A percentile compares a stretch with the other conserved stretches of the same genome.
phyloP scores from a whole-genome alignment of 2,797 vertebrate species.

The Sternotherus odoratus region DNA sequence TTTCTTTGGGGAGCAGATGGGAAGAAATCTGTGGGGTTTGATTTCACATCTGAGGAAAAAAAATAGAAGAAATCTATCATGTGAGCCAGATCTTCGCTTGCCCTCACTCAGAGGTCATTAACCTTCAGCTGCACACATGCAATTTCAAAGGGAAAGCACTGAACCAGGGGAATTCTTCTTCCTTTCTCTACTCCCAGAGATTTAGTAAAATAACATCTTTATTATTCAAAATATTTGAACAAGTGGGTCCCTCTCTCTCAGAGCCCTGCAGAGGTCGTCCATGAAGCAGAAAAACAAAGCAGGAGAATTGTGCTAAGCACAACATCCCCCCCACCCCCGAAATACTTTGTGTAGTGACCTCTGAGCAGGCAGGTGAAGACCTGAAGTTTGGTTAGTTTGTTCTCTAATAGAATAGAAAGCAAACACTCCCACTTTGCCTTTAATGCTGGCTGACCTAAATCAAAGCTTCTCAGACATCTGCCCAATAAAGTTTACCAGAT shows the following conservation, averaged over 20 bases:
- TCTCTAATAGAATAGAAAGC: constrained; percentile 41
- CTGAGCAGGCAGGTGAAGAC: constrained; percentile 12
- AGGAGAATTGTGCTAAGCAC: neutral
- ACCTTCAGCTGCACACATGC: rapidly evolving
- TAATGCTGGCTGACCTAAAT: constrained; percentile 46
- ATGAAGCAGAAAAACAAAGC: neutral
- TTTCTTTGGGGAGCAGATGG: neutral
- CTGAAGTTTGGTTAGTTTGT: constrained; percentile 35
- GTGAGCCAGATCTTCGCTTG: neutral
- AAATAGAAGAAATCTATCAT: neutral
- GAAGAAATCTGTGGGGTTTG: neutral
- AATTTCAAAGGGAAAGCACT: constrained; percentile 15
- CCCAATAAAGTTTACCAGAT: constrained; percentile 52
- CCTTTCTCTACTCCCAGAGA: neutral
- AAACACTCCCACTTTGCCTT: constrained; percentile 34
- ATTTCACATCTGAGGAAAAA: neutral
- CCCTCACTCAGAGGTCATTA: neutral
- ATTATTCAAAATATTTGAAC: constrained; percentile 72
- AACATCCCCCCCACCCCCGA: neutral
- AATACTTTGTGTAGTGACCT: neutral
- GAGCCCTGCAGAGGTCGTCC: neutral
- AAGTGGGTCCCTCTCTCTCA: constrained; percentile 42
- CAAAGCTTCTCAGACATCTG: constrained; percentile 23
- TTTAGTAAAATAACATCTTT: constrained; percentile 51
- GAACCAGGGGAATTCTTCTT: neutral